Evolutionary conservation across 2,888 invertebrate species (phyloP).

Genomic region (Hyposoter didymator): DNA sequence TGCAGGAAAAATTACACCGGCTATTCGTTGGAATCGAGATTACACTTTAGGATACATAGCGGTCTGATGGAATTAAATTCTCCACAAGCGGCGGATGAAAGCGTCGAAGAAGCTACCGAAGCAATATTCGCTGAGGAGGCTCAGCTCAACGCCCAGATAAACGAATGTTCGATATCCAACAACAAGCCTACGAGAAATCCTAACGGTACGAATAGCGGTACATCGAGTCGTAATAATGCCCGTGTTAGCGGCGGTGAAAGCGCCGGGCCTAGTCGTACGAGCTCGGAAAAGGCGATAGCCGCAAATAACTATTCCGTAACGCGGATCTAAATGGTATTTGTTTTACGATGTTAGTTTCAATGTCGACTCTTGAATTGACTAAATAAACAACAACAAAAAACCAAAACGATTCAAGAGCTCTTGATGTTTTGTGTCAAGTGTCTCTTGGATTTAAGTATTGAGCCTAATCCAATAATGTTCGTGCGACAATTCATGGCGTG

Average conservation of each 20-base stretch:
- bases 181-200: conserved; percentile 15
- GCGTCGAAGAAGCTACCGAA: conserved; percentile 66
- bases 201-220: conserved; percentile 22
- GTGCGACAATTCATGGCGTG: conserved; percentile 6
- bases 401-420: conserved; percentile 1
- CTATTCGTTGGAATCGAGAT: conserved; percentile 93
- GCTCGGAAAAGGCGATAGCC: conserved; percentile 35
- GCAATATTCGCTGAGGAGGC: conserved; percentile 65
- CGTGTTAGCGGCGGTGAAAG: conserved; percentile 21
- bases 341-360: background rate
- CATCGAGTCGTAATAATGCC: conserved; percentile 36
- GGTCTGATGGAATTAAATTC: conserved; percentile 86
- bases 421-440: conserved; percentile 24
- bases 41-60: conserved; percentile 96
- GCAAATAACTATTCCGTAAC: conserved; percentile 43
- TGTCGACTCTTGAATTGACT: conserved; percentile 4
- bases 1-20: conserved; percentile 94
- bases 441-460: conserved; percentile 7
- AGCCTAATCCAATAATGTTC: conserved; percentile 25
- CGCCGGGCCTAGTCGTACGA: conserved; percentile 53
- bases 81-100: conserved; percentile 73
- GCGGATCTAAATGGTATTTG: conserved; percentile 37
- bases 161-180: conserved; percentile 25
- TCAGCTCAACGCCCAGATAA: conserved; percentile 25
- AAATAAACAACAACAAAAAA: background rate